Percentiles rank a stretch among this genome's conserved stretches.
Evolutionary conservation across 1,140 invertebrate species (phyloP).

Genomic region (Zaprionus gabonicus): DNA sequence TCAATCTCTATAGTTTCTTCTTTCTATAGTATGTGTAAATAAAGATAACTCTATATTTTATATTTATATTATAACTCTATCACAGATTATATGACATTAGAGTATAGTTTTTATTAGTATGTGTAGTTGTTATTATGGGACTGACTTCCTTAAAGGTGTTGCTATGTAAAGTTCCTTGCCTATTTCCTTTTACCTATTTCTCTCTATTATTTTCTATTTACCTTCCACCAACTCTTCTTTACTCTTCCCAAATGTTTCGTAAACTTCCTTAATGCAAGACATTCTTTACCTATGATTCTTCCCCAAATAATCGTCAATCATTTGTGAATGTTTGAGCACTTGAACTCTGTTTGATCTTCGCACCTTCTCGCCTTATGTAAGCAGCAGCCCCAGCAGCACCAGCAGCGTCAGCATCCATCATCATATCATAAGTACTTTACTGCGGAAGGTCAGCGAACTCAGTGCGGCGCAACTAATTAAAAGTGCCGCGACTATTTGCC

Average conservation of each 20-base stretch:
- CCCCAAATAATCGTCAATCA: background rate
- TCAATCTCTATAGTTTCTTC: too few species aligned
- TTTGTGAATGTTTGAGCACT: constrained; percentile 18
- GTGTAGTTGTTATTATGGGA: too few species aligned
- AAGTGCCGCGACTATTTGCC: constrained; percentile 31
- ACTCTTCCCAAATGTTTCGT: background rate
- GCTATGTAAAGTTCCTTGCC: background rate
- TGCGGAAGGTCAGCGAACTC: constrained; percentile 36
- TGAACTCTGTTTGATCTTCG: constrained; percentile 40
- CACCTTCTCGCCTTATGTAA: constrained; percentile 32
- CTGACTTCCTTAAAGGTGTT: too few species aligned
- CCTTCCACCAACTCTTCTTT: background rate
- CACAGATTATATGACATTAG: too few species aligned
- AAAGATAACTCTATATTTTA: too few species aligned
- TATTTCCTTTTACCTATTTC: background rate
- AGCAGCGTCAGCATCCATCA: background rate
- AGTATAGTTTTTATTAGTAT: too few species aligned
- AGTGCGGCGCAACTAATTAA: constrained; percentile 30
- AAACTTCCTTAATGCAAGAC: background rate
- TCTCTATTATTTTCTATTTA: background rate
- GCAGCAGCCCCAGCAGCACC: background rate
- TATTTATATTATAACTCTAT: too few species aligned
- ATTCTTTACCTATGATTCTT: background rate
- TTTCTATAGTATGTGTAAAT: too few species aligned
- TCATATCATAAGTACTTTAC: constrained; percentile 10